Evolutionary conservation across 2,113 vertebrate genomes (phyloP), one percentile per base, ranked within the genome.

Genomic region (Heptranchias perlo): DNA sequence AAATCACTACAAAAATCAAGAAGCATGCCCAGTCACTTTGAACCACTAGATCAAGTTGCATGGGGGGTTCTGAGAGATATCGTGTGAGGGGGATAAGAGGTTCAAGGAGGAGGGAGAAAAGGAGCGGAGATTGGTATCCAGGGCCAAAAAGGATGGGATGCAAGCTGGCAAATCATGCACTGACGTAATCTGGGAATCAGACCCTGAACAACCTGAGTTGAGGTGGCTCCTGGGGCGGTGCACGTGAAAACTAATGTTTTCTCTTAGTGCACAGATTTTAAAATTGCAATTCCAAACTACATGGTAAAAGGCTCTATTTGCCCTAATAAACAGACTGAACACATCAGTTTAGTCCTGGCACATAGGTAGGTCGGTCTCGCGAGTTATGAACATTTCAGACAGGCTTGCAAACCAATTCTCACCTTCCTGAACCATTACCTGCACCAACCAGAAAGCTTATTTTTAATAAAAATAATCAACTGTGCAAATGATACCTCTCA

Each of bases 1-100:
- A 39, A 82, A 82, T 82, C n/a, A 78, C 13, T 78, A 78, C 76
- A n/a, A 78, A 78, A n/a, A 82, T 82, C 76, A 82, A 82, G 76
- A 82, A 28, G 65, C 65, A 25, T 78, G 76, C n/a, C 13, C 39
- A 82, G 18, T 73, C 44, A 44, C 16, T 21, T 82, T 82, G 16
- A 44, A 44, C 39, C 16, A 82, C 76, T 1, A 82, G 16, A 82
- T 82, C 13, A 82, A 1, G 39, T 82, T 44, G 39, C 39, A 44
- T 82, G 76, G 16, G 21, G 16, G n/a, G 18, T 16, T 18, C 76
- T 39, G 76, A 35, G 16, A 82, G 76, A 82, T 3, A 44, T 82
- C 44, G 39, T 39, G 14, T 18, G n/a, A 16, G n/a, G n/a, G n/a
- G n/a, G n/a, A n/a, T n/a, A n/a, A n/a, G n/a, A n/a, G n/a, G n/a